These are phyloP conservation scores for Micromussa lordhowensis DNA, from an alignment of 92 coral and sea anemone species.

Conservation along the genomic window DNA sequence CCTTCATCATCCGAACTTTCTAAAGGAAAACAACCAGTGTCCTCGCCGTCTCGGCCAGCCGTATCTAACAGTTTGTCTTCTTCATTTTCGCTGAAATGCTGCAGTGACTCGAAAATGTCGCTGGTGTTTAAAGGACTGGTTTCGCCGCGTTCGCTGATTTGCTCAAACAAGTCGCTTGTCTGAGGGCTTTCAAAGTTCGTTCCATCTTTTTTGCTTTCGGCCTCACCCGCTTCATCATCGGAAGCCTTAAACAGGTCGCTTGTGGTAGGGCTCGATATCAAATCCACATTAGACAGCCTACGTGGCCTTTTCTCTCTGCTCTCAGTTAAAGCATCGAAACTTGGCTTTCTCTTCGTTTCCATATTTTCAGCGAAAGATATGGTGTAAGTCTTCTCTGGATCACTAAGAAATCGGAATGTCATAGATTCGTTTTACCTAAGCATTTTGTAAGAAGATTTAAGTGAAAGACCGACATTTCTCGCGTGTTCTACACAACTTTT, in stretches of 20 bases:
- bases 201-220: neutral
- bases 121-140: neutral
- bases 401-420: too few relatives aligned
- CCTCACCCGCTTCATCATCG: neutral
- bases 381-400: too few relatives aligned
- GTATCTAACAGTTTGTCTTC: neutral
- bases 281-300: neutral
- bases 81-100: neutral
- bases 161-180: neutral
- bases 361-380: neutral
- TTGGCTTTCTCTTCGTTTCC: neutral
- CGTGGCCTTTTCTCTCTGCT: neutral
- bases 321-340: neutral
- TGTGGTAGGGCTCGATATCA: neutral
- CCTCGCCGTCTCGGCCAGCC: neutral
- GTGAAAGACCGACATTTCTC: too few relatives aligned
- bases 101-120: neutral
- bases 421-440: too few relatives aligned
- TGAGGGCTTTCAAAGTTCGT: neutral
- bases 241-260: neutral
- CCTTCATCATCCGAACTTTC: neutral
- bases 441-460: too few relatives aligned
- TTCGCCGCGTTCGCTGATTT: neutral
- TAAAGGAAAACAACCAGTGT: neutral
- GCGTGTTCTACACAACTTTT: too few relatives aligned